Conservation (phyloP, 2,888 invertebrate genomes). For the Idaea biselata region DNA sequence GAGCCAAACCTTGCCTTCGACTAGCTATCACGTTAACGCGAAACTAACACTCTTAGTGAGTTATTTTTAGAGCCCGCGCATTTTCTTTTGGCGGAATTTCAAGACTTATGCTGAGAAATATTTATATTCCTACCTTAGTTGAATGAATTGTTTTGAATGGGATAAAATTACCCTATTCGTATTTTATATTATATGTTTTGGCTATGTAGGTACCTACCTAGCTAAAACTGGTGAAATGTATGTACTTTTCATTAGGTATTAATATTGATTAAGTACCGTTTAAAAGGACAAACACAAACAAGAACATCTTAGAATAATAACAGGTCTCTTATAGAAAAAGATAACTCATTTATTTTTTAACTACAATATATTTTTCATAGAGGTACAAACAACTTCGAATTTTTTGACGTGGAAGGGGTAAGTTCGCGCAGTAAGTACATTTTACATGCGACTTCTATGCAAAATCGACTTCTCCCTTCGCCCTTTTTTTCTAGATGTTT, state of each 20-base stretch:
- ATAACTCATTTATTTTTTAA: too few relatives aligned
- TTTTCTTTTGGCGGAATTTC: conserved; percentile 69
- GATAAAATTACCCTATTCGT: conserved; percentile 15
- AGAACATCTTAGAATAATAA: too few relatives aligned
- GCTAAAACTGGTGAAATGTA: conserved; percentile 18
- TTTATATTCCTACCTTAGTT: neutral
- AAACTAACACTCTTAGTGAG: conserved; percentile 58
- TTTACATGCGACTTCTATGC: too few relatives aligned
- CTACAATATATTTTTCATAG: too few relatives aligned
- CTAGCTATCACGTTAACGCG: conserved; percentile 43
- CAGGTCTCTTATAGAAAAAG: too few relatives aligned
- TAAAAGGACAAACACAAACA: too few relatives aligned
- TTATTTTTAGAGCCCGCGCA: conserved; percentile 66
- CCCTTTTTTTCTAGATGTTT: too few relatives aligned
- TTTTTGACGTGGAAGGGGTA: too few relatives aligned
- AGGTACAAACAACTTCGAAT: too few relatives aligned
- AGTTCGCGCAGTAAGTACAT: too few relatives aligned
- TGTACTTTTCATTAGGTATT: conserved; percentile 31
- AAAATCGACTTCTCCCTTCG: too few relatives aligned
- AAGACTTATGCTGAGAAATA: conserved; percentile 44
- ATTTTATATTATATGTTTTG: conserved; percentile 6
- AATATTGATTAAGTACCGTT: too few relatives aligned
- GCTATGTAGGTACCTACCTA: conserved; percentile 18
- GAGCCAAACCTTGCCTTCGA: conserved; percentile 28
- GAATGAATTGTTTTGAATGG: conserved; percentile 22